These are phyloP conservation scores for Callaeas wilsoni DNA, from an alignment of 2,113 vertebrate species.

Conservation along the genomic window DNA sequence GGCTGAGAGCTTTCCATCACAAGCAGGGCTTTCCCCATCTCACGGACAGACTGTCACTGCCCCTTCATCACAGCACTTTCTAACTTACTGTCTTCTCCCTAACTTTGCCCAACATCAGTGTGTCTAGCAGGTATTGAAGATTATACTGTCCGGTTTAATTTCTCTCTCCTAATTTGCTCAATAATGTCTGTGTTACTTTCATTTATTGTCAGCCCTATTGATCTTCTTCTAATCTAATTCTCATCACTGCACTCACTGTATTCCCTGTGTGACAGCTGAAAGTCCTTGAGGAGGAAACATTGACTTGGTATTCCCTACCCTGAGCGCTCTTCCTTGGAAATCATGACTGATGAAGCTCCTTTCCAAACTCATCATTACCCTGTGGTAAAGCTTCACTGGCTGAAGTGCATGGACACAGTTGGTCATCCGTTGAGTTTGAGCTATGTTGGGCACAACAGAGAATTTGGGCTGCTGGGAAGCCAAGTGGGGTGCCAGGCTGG, in stretches of 20 bases:
- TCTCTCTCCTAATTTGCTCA: slow-evolving; percentile 66
- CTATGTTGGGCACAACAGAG: not conserved
- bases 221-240: slow-evolving; percentile 70
- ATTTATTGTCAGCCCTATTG: slow-evolving; percentile 71
- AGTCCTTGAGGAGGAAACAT: slow-evolving; percentile 63
- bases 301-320: slow-evolving; percentile 4
- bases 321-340: not conserved
- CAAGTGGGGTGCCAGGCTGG: not conserved
- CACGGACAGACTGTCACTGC: not conserved
- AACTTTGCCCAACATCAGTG: slow-evolving; percentile 27
- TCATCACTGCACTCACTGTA: slow-evolving; percentile 55
- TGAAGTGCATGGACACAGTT: not conserved
- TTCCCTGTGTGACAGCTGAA: slow-evolving; percentile 51
- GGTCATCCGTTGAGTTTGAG: not conserved
- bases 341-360: not conserved
- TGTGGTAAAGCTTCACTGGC: not conserved
- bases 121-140: slow-evolving; percentile 41
- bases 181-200: slow-evolving; percentile 67
- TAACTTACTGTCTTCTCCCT: slow-evolving; percentile 2
- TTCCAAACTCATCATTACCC: not conserved
- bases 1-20: not conserved
- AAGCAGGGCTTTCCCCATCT: not conserved
- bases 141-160: slow-evolving; percentile 62
- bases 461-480: not conserved
- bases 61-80: not conserved